Percentiles rank a stretch among this genome's conserved stretches.
These are phyloP conservation scores for Sceloporus undulatus DNA, from an alignment of 2,113 vertebrate species.

Conservation along the genomic window DNA sequence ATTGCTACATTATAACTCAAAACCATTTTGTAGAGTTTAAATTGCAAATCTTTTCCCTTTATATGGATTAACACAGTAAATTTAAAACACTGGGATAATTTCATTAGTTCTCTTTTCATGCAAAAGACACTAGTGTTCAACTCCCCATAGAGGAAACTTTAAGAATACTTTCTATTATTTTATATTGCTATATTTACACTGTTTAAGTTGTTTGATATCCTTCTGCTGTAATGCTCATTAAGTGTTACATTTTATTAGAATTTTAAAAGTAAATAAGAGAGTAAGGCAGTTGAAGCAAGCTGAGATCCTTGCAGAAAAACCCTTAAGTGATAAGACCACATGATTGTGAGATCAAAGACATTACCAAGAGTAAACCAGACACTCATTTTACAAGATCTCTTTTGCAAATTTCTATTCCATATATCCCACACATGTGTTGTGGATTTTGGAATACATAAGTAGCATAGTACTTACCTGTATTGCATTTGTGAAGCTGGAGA, in stretches of 20 bases:
- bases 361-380: conserved; percentile 58
- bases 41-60: conserved; percentile 35
- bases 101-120: conserved; percentile 55
- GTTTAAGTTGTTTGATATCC: conserved; percentile 32
- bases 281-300: conserved; percentile 57
- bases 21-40: conserved; percentile 46
- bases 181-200: conserved; percentile 32
- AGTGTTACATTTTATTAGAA: conserved; percentile 35
- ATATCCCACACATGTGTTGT: conserved; percentile 63
- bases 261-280: conserved; percentile 37
- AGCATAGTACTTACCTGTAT: too few relatives aligned
- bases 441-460: too few relatives aligned
- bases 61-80: conserved; percentile 57
- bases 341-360: conserved; percentile 49
- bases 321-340: conserved; percentile 60
- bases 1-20: conserved; percentile 35
- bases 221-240: conserved; percentile 4
- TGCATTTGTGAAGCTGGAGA: too few relatives aligned
- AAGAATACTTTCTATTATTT: conserved; percentile 14
- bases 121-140: conserved; percentile 45
- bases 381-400: conserved; percentile 47
- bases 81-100: conserved; percentile 61
- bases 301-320: conserved; percentile 56
- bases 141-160: conserved; percentile 46
- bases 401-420: conserved; percentile 43